Percentiles rank a stretch among this genome's conserved stretches.
Evolutionary conservation across 37 sponge, comb jelly and placozoan species (phyloP).

Genomic region (Ianthella basta): DNA sequence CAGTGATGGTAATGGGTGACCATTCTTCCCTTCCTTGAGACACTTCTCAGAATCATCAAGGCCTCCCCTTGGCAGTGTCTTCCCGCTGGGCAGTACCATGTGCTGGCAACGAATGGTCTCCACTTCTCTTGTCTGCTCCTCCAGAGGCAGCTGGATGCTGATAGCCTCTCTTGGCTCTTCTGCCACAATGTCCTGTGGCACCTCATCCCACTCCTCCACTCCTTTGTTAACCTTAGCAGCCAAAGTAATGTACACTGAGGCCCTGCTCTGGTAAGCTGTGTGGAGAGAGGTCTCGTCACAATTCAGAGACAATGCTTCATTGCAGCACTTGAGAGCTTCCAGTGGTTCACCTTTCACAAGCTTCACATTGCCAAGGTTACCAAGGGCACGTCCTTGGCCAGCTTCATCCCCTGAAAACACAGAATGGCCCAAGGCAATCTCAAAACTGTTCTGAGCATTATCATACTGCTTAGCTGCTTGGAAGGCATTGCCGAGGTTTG

Average conservation of each 20-base stretch:
- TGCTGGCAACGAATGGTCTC: background rate
- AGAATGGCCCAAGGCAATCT: constrained; percentile 64
- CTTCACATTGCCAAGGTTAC: constrained; percentile 77
- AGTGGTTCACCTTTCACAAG: constrained; percentile 44
- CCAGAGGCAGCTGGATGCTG: background rate
- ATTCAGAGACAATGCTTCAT: constrained; percentile 58
- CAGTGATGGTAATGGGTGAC: too few relatives aligned
- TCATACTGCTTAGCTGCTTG: constrained; percentile 52
- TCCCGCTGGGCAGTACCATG: background rate
- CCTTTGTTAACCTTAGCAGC: constrained; percentile 22
- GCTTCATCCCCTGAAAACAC: constrained; percentile 57
- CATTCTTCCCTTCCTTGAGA: too few relatives aligned
- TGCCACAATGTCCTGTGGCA: constrained; percentile 4
- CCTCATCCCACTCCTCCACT: constrained; percentile 15
- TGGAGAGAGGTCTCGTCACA: constrained; percentile 40
- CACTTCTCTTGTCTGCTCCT: background rate
- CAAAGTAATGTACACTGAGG: constrained; percentile 64
- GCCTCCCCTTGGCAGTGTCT: background rate
- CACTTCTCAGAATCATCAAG: constrained; percentile 6
- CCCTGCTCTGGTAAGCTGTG: constrained; percentile 73
- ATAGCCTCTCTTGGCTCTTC: background rate
- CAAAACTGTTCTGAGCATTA: constrained; percentile 60
- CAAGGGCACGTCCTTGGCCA: constrained; percentile 70
- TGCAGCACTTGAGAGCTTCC: constrained; percentile 55
- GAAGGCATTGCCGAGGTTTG: constrained; percentile 72